Base-by-base conservation (phyloP, 2,888 invertebrate species). In the Theretra japonica region DNA sequence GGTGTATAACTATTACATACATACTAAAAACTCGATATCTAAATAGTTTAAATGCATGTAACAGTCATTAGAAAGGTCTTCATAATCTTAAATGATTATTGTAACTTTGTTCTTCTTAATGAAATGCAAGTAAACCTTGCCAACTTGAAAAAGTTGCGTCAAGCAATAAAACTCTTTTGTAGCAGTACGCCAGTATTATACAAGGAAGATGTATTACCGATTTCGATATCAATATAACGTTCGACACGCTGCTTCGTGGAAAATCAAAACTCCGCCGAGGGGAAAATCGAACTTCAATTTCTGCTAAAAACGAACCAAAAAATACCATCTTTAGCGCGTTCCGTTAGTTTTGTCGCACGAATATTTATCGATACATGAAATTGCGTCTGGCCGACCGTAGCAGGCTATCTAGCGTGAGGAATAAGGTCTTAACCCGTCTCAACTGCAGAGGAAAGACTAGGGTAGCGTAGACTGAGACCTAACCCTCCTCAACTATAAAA, bases 281-380 rank as follows among this genome's bases (percentile, higher is more conserved):
- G 69, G 48, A 68, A 71, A 68, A 59, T 57, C 19, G 69, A 59
- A 56, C 72, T 23, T 41, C 72, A 28, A 69, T 65, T 65, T 65
- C 62, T 23, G 48, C 2, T 65, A 62, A 62, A 62, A 48, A 48
- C 23, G 23, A 23, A 65, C 23, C n/a, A 65, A 48, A 65, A 65
- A 65, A 48, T 23, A 17, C 3, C 65, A 65, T 65, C 65, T 62
- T 62, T 65, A 48, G 65, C 65, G 65, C 48, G 41, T 25, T 48
- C 21, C 48, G 65, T 11, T 17, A 65, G 48, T 65, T 65, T 65
- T 11, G 48, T 6, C 23, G 70, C 68, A 53, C 70, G 65, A 41
- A 70, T 71, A 75, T 76, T 76, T 72, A 70, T 75, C 62, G 72
- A 74, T 75, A 25, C 68, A 69, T 28, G 69, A 50, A 74, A 72